These are phyloP conservation scores for Pitta sordida DNA, from an alignment of 2,113 vertebrate genomes.

Conservation along the genomic window DNA sequence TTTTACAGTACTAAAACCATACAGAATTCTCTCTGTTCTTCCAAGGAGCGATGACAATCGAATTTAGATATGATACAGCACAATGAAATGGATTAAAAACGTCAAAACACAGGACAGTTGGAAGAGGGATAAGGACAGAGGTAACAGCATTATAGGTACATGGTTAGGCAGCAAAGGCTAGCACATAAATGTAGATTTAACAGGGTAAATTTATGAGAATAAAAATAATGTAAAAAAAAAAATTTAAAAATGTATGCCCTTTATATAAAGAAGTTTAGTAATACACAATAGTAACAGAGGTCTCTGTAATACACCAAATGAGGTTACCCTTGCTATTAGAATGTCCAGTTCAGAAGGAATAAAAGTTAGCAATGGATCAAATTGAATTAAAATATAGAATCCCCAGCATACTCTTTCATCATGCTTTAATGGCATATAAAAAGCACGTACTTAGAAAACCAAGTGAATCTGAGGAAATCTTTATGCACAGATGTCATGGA, in stretches of 20 bases:
- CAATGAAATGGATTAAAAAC: background rate
- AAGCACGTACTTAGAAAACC: background rate
- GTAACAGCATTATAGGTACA: background rate
- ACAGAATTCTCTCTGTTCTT: background rate
- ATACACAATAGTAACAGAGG: background rate
- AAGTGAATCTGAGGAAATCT: slow-evolving; percentile 41
- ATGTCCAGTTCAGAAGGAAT: slow-evolving; percentile 44
- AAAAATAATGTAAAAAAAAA: background rate
- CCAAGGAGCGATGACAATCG: background rate
- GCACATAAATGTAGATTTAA: background rate
- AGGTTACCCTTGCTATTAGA: slow-evolving; percentile 30
- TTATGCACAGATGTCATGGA: slow-evolving; percentile 6
- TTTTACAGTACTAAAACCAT: background rate
- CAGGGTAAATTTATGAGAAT: background rate
- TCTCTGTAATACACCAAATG: background rate
- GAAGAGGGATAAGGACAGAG: background rate
- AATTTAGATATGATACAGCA: background rate
- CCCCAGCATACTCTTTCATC: slow-evolving; percentile 46
- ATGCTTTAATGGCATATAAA: slow-evolving; percentile 42
- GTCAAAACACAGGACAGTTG: background rate
- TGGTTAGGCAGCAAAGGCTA: background rate
- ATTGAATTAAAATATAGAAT: slow-evolving; percentile 62
- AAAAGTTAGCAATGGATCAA: slow-evolving; percentile 63
- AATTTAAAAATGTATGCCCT: background rate
- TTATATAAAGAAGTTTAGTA: background rate